phyloP scores from a whole-genome alignment of 2,797 vertebrate species.

The Limnodromus scolopaceus region DNA sequence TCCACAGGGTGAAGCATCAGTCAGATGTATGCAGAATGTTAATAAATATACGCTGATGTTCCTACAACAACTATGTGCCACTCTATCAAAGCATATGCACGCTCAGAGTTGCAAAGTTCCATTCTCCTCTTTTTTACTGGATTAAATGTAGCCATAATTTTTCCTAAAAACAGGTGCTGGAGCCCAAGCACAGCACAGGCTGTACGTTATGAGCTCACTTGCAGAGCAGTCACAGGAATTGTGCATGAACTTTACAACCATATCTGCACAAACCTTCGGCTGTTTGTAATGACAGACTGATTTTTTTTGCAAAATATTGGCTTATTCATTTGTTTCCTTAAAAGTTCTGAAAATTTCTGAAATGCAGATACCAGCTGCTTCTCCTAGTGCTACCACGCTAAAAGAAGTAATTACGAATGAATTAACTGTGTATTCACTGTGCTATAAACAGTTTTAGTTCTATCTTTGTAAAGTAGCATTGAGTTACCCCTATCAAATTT shows the following conservation, averaged over 20 bases:
- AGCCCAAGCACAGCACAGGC: background rate
- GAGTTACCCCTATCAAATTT: conserved; percentile 73
- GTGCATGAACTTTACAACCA: background rate
- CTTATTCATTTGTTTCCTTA: background rate
- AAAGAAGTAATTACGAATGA: conserved; percentile 57
- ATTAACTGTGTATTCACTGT: conserved; percentile 42
- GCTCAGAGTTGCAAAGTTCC: background rate
- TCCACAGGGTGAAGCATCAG: background rate
- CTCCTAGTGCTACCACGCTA: background rate
- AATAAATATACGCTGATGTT: background rate
- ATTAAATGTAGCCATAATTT: background rate
- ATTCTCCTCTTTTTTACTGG: background rate
- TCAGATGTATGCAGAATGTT: background rate
- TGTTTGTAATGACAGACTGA: background rate
- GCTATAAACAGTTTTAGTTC: conserved; percentile 63
- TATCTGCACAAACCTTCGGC: background rate
- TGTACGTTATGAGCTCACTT: background rate
- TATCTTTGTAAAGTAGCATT: conserved; percentile 75
- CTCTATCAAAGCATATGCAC: background rate
- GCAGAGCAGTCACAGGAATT: background rate
- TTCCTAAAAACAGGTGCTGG: background rate
- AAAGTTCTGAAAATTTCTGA: background rate
- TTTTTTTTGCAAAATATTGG: background rate
- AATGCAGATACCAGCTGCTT: background rate
- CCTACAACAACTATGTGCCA: background rate